A percentile compares a stretch with the other conserved stretches of the same genome.
Conservation (phyloP, 2,797 vertebrate species). For the Pseudochirops cupreus region DNA sequence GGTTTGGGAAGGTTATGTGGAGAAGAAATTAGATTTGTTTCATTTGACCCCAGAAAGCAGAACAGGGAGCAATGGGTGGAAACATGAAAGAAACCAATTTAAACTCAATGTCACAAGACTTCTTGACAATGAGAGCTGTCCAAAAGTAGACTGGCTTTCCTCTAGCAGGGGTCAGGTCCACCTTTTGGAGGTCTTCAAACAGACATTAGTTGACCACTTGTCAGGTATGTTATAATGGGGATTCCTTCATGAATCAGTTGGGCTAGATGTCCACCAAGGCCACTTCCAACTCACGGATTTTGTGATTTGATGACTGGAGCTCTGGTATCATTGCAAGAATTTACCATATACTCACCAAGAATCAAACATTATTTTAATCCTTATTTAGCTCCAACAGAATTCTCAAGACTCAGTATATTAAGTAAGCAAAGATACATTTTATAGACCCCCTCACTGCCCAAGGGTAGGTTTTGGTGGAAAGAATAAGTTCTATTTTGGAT, state of each 20-base stretch:
- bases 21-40: not conserved
- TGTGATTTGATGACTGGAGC: not conserved
- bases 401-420: not conserved
- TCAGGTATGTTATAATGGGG: not conserved
- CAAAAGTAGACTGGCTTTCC: not conserved
- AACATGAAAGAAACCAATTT: not conserved
- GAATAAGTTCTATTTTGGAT: not conserved
- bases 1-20: not conserved
- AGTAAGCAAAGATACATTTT: not conserved
- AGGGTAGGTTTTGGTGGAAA: not conserved
- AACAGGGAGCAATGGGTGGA: not conserved
- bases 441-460: not conserved
- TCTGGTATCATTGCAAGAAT: not conserved
- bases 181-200: not conserved
- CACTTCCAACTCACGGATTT: not conserved
- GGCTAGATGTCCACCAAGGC: not conserved
- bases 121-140: not conserved
- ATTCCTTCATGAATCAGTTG: not conserved
- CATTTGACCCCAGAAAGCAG: not conserved
- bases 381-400: not conserved
- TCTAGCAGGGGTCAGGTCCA: not conserved
- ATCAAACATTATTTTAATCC: not conserved
- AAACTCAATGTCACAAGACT: not conserved
- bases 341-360: not conserved
- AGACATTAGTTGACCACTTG: not conserved